Percentiles rank a stretch among this genome's conserved stretches.
Conservation (phyloP, 2,113 vertebrate genomes). For the Marmota monax region DNA sequence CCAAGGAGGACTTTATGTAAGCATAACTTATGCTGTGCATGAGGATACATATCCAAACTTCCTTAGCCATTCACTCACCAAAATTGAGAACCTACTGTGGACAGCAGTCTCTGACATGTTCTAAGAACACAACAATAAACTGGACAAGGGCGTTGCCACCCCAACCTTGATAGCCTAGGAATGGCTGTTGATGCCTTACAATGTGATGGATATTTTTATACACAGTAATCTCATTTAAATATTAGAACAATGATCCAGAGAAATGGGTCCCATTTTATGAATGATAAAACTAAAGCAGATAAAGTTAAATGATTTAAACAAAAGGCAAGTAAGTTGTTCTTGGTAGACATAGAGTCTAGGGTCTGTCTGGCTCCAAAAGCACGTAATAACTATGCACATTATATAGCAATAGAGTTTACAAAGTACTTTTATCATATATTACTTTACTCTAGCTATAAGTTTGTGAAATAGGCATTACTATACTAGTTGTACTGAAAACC, state of each 20-base stretch:
- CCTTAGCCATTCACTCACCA: neutral
- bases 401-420: neutral
- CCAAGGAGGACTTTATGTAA: neutral
- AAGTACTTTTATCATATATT: conserved; percentile 9
- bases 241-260: conserved; percentile 35
- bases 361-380: conserved; percentile 28
- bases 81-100: neutral
- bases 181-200: neutral
- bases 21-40: neutral
- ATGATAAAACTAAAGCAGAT: neutral
- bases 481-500: conserved; percentile 18
- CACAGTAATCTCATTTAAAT: neutral
- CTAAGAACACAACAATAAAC: neutral
- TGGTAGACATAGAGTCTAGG: neutral
- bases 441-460: neutral
- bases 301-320: conserved; percentile 14
- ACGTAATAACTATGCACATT: neutral
- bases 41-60: neutral
- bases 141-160: neutral
- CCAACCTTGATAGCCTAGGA: neutral
- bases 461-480: conserved; percentile 10
- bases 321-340: neutral
- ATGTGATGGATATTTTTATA: neutral
- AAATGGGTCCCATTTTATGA: neutral
- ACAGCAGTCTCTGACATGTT: neutral